phyloP scores from a whole-genome alignment of 2,888 invertebrate genomes.

The Pyrocoelia pectoralis region DNA sequence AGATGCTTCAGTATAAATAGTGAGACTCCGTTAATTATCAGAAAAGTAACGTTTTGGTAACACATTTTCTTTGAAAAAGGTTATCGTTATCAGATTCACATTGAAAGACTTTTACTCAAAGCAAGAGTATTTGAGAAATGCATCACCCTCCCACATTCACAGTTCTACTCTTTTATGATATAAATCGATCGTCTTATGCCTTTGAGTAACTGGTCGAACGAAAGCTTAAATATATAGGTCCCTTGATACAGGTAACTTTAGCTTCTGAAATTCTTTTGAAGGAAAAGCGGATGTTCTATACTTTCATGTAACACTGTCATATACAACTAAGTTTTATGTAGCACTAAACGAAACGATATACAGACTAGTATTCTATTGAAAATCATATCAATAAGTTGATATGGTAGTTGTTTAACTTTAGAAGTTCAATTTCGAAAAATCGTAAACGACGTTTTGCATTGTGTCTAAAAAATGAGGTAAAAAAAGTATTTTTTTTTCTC shows the following conservation, averaged over 20 bases:
- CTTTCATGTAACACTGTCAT: conserved; percentile 28
- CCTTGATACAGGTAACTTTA: conserved; percentile 16
- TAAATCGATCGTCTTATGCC: conserved; percentile 4
- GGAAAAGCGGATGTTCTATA: conserved; percentile 27
- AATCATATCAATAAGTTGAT: neutral
- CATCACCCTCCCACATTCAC: neutral
- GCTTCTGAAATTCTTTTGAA: conserved; percentile 27
- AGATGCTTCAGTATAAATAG: too few relatives aligned
- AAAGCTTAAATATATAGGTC: conserved; percentile 24
- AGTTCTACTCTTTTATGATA: neutral
- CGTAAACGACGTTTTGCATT: too few relatives aligned
- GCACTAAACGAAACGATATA: neutral
- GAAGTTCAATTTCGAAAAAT: too few relatives aligned
- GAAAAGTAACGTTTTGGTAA: too few relatives aligned
- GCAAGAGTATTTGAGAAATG: neutral
- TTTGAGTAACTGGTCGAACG: neutral
- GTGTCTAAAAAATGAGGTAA: too few relatives aligned
- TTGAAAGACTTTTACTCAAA: neutral
- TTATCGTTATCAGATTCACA: neutral
- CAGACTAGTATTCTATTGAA: neutral
- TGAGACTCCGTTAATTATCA: too few relatives aligned
- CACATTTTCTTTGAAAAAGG: neutral
- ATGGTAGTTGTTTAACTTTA: too few relatives aligned
- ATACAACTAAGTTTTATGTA: conserved; percentile 3
- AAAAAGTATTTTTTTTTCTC: too few relatives aligned